Evolutionary conservation across 2,888 invertebrate genomes (phyloP).

Genomic region (Blera fallax): DNA sequence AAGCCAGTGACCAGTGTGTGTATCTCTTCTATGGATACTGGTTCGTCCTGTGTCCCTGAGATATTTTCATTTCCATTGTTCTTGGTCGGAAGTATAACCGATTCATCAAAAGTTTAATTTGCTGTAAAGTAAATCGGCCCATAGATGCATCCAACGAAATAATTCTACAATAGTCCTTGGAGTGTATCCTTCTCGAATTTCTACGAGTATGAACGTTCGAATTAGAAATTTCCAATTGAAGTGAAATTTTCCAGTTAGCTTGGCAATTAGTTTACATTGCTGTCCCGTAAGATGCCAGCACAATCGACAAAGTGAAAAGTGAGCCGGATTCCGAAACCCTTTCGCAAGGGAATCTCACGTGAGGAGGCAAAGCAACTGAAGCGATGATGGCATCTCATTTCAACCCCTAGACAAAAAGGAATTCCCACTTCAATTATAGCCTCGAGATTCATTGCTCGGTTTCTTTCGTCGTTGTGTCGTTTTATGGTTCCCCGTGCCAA

Average conservation of each 20-base stretch:
- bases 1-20: slow-evolving; percentile 27
- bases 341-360: slow-evolving; percentile 42
- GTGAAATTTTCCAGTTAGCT: slow-evolving; percentile 41
- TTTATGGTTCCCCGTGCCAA: slow-evolving; percentile 56
- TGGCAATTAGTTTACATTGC: slow-evolving; percentile 26
- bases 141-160: slow-evolving; percentile 8
- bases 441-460: slow-evolving; percentile 57
- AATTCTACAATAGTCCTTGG: slow-evolving; percentile 14
- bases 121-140: slow-evolving; percentile 54
- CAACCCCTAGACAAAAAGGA: slow-evolving; percentile 33
- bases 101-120: slow-evolving; percentile 71
- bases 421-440: slow-evolving; percentile 71
- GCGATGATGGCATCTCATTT: slow-evolving; percentile 17
- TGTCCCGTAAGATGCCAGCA: slow-evolving; percentile 42
- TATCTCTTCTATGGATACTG: not conserved
- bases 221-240: slow-evolving; percentile 55
- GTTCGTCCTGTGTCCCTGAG: not conserved
- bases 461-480: slow-evolving; percentile 20
- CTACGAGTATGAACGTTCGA: slow-evolving; percentile 48
- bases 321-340: not conserved
- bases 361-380: slow-evolving; percentile 12
- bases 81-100: slow-evolving; percentile 61
- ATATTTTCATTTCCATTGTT: slow-evolving; percentile 50
- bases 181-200: not conserved
- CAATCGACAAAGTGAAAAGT: slow-evolving; percentile 36